These are phyloP conservation scores for Orthonyx spaldingii DNA, from an alignment of 2,113 vertebrate genomes.

Conservation along the genomic window DNA sequence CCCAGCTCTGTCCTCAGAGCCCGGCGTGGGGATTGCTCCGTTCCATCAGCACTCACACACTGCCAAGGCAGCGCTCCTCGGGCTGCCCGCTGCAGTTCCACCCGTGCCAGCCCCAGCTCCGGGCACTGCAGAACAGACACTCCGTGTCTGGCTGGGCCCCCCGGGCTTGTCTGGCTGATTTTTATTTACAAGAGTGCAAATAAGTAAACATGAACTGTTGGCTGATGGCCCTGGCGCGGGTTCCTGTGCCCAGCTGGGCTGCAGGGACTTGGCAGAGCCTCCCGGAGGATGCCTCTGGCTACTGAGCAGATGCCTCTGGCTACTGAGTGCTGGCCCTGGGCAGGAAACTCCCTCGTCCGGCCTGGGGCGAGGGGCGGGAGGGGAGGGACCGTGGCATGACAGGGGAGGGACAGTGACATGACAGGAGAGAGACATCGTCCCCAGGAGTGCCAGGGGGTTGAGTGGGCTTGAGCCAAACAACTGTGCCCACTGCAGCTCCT, in stretches of 20 bases:
- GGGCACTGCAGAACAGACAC: neutral
- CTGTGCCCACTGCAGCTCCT: accelerated
- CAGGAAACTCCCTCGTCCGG: neutral
- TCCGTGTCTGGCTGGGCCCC: neutral
- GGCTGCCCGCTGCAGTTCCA: neutral
- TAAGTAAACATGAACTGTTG: neutral
- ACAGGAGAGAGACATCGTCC: neutral
- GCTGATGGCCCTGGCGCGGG: neutral
- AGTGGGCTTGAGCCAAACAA: neutral
- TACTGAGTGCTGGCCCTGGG: neutral
- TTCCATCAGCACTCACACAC: neutral
- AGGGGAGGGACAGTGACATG: neutral
- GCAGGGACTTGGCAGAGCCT: neutral
- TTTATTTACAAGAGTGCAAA: conserved; percentile 5
- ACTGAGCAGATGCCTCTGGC: too few relatives aligned
- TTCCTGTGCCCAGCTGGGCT: neutral
- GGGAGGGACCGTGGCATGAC: too few relatives aligned
- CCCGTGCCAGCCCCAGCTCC: neutral
- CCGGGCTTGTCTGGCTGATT: neutral
- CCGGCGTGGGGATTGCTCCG: neutral
- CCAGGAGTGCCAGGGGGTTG: neutral
- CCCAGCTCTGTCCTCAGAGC: neutral
- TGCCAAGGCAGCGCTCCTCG: neutral
- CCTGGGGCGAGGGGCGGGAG: accelerated
- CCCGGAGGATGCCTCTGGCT: neutral